Evolutionary conservation across 1,140 invertebrate genomes (phyloP), one percentile per base, ranked within the genome.

Genomic region (Drosophila micromelanica): DNA sequence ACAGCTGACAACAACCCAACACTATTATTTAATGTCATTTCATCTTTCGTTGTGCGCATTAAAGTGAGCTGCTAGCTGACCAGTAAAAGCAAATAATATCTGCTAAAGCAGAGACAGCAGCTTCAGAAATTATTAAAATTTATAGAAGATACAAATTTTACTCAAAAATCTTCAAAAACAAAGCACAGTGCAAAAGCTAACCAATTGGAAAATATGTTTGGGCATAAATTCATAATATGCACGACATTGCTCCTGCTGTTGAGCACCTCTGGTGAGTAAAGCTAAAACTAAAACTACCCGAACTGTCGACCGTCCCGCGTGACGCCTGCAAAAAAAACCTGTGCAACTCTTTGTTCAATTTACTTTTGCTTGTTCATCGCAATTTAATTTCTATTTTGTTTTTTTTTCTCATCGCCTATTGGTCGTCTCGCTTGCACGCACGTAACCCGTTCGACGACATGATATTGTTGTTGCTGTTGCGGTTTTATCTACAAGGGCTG

Each of bases 291-390:
- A 32, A 35, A 35, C 32, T 35, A 35, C 7, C 32, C 32, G 32
- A 9, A 35, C 32, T 35, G 8, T 35, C 51, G 43, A 42, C 15
- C 20, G 20, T 7, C 20, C 20, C 45, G 17, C 23, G 20, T 43
- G 30, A 45, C 27, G 49, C 32, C 20, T 49, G 40, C 57, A 45
- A 52, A 45, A 52, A 37, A 43, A 65, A 74, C 49, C 32, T 69
- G 63, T 70, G 62, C 20, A 73, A 62, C 56, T 73, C 82, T 86
- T 86, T 86, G 82, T 86, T 87, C 68, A 76, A 69, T 78, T 69
- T 65, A 63, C 43, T 67, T 72, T 43, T 67, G 74, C 78, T 72
- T 69, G 65, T 82, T 82, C 82, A 86, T 87, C 78, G 81, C 74
- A 59, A 81, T 78, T 86, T 75, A 75, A 73, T 85, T 80, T 80